Base-by-base conservation (phyloP, 2,113 vertebrate species). In the Merops nubicus region DNA sequence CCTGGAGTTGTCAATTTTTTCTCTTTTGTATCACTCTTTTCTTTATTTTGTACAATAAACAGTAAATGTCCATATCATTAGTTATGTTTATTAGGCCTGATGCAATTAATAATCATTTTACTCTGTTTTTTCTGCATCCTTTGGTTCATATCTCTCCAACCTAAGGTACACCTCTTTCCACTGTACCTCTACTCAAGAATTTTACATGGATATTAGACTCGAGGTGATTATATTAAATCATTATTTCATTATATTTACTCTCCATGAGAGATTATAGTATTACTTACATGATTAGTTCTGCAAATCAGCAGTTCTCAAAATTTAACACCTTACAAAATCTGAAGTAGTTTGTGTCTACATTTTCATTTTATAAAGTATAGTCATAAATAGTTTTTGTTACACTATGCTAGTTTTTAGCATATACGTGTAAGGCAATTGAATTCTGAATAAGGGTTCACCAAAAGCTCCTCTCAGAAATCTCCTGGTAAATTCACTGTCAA, bases 231-330 rank as follows among this genome's bases (percentile, higher is more conserved):
- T 26, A 50, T 50, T n/a, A 74, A 74, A 88, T 57, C 18, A 63
- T 62, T 69, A 48, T 80, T 91, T 84, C 80, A 84, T 78, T 85
- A 13, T 54, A 59, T 93, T 95, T 92, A 14, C 9, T 83, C 31
- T 89, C 42, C 22, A 38, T 74, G 56, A 91, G 23, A 91, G 21
- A 59, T 54, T 75, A 40, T 7, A 43, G 28, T 57, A 60, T 64
- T 92, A 56, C 19, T 68, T 60, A 86, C 25, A 65, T 83, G 53
- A 65, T 45, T 59, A 78, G 56, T 82, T 93, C 76, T 78, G 56
- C 47, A 89, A n/a, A 89, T 89, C 70, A 81, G 34, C 51, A 75
- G 42, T 92, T 89, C 43, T 26, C 25, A 70, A 89, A 92, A 91
- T 63, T 47, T 74, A 89, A 87, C 68, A 68, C 33, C 38, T 86